Conservation (phyloP, 2,888 invertebrate genomes). For the Ashinkailepas kermadecensis region DNA sequence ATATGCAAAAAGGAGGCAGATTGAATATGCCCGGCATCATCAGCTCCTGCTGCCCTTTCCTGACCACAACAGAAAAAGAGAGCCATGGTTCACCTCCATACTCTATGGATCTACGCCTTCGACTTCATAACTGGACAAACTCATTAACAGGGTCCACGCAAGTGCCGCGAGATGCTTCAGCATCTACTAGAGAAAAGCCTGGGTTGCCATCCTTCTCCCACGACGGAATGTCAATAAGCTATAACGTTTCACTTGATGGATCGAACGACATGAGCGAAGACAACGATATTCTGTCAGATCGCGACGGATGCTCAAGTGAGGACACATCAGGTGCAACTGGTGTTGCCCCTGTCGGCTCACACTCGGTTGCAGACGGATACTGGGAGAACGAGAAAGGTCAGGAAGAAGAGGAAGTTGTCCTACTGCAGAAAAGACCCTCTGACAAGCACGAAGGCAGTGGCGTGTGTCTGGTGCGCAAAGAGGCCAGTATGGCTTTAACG, state of each 20-base stretch:
- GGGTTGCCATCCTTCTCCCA: background rate
- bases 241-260: too few relatives aligned
- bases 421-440: background rate
- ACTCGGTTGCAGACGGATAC: background rate
- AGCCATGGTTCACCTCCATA: background rate
- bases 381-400: background rate
- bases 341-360: too few relatives aligned
- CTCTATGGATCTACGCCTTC: background rate
- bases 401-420: background rate
- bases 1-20: too few relatives aligned
- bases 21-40: background rate
- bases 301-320: background rate
- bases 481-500: background rate
- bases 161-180: background rate
- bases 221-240: too few relatives aligned
- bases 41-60: slow-evolving; percentile 13
- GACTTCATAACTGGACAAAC: background rate
- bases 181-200: background rate
- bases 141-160: background rate
- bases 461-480: background rate
- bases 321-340: background rate
- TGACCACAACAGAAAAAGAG: background rate
- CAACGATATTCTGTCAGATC: background rate
- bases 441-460: background rate
- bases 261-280: too few relatives aligned